These are phyloP conservation scores for Theristicus caerulescens DNA, from an alignment of 2,113 vertebrate genomes.

Conservation along the genomic window DNA sequence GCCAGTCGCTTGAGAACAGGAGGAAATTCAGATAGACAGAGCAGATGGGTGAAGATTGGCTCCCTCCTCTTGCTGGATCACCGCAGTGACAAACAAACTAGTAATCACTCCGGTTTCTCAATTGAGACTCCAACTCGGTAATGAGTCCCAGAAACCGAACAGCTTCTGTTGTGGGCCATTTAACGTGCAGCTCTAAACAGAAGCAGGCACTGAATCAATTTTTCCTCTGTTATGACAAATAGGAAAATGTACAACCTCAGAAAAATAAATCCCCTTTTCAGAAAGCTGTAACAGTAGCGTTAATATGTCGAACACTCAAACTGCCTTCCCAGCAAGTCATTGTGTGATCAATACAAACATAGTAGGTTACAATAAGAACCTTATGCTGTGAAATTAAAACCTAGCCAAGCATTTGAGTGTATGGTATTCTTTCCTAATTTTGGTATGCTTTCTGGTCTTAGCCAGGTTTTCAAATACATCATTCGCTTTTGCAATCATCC, in stretches of 20 bases:
- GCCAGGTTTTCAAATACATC: background rate
- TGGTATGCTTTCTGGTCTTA: background rate
- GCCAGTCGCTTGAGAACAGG: background rate
- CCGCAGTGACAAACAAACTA: background rate
- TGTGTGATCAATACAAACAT: background rate
- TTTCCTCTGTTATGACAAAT: constrained; percentile 2
- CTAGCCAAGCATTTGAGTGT: background rate
- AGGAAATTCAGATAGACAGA: background rate
- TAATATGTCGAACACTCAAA: background rate
- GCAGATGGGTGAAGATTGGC: background rate
- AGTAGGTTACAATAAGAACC: background rate
- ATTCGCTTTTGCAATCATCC: background rate
- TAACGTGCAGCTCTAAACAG: background rate
- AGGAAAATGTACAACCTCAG: background rate
- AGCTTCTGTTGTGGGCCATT: background rate
- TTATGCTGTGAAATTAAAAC: constrained; percentile 1
- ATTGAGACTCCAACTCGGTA: background rate
- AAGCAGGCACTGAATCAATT: background rate
- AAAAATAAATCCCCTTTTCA: background rate
- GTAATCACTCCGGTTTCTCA: background rate
- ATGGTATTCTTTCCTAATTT: background rate
- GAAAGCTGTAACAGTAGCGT: background rate
- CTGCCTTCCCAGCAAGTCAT: background rate
- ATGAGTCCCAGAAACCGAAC: background rate
- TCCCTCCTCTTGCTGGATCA: background rate